Base-by-base conservation (phyloP, 2,113 vertebrate genomes). In the Eidolon helvum region DNA sequence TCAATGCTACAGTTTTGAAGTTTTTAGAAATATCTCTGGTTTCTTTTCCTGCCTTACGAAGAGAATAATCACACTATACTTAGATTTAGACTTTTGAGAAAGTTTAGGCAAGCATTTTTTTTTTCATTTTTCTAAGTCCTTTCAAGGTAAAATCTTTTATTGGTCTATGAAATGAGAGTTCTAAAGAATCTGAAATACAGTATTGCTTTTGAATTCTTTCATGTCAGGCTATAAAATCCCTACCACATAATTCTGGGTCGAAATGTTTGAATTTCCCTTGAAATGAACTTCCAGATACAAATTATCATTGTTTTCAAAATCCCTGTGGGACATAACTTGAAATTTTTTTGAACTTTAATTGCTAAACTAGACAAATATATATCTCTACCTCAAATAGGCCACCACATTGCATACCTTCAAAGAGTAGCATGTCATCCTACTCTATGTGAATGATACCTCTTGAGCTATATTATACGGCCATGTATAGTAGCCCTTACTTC, bases 101-200 rank as follows among this genome's bases (percentile, higher is more conserved):
- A 61, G 6, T 78, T 85, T 94, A 83, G 19, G 19, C 10, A 57
- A 74, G 91, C 12, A 69, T 8, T 53, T 93, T 94, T 89, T 97
- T 33, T 92, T 91, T 80, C 57, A 85, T 77, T 94, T 96, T 91
- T 82, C 38, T 87, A 86, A 89, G n/a, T 26, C 26, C 21, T 91
- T 96, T 88, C 40, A 72, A 87, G 87, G 59, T 57, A 92, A 96
- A 77, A 77, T 19, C 79, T 19, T 74, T 63, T 57, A 19, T 14
- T 48, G 4, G 9, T 55, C 84, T 19, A 71, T 9, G 53, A 91
- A 91, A 53, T 61, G 4, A 82, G 28, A 93, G 30, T 11, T 43
- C 15, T 55, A 30, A 50, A 79, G 50, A 89, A 78, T 90, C 63
- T 96, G 33, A 89, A 91, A 86, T 53, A 88, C 78, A 86, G 4